Evolutionary conservation across 2,113 vertebrate genomes (phyloP).

Genomic region (Athene cunicularia): DNA sequence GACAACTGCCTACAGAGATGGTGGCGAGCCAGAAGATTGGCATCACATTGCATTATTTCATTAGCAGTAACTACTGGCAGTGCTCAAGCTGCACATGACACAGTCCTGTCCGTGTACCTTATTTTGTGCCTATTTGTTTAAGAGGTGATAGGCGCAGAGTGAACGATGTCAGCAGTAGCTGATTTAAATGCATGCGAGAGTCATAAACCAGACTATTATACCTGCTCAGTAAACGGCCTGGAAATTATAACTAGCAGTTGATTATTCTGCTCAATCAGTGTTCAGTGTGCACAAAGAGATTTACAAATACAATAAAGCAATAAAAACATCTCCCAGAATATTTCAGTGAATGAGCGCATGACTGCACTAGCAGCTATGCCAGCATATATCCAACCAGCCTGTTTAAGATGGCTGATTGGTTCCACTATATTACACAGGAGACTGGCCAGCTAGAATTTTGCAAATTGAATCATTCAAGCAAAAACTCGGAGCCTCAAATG

Average conservation of each 20-base stretch:
- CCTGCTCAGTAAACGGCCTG: background rate
- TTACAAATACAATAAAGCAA: conserved; percentile 57
- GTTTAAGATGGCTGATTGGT: conserved; percentile 47
- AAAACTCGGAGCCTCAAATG: conserved; percentile 3
- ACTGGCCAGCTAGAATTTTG: conserved; percentile 40
- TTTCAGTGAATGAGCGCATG: conserved; percentile 5
- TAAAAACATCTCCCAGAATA: conserved; percentile 46
- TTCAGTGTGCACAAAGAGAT: conserved; percentile 38
- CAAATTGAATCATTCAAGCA: conserved; percentile 15
- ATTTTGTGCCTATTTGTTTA: conserved; percentile 5
- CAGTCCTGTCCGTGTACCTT: background rate
- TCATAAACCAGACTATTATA: background rate
- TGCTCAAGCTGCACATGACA: background rate
- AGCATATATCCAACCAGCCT: background rate
- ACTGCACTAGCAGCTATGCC: background rate
- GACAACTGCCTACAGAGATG: background rate
- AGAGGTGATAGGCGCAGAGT: conserved; percentile 24
- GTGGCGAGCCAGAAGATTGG: background rate
- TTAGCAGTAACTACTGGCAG: conserved; percentile 10
- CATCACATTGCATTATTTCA: conserved; percentile 6
- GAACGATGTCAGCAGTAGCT: conserved; percentile 3
- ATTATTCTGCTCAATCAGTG: conserved; percentile 32
- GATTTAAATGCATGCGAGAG: background rate
- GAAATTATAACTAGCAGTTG: conserved; percentile 9
- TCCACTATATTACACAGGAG: conserved; percentile 55